phyloP scores from a whole-genome alignment of 2,888 invertebrate genomes.

The Willowsia nigromaculata region DNA sequence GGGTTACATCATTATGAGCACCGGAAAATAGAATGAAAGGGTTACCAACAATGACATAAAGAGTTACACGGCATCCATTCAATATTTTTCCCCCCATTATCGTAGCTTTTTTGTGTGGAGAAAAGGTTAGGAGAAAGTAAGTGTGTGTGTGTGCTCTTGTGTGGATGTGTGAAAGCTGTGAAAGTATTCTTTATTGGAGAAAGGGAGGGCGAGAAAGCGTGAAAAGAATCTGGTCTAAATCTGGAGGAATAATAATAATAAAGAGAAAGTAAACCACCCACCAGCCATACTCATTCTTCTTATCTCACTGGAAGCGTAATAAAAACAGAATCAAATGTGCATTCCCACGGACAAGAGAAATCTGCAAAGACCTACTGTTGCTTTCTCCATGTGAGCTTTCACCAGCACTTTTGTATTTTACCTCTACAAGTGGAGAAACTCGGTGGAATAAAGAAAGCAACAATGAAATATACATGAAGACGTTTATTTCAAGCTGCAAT shows the following conservation, averaged over 20 bases:
- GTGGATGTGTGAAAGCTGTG: not conserved
- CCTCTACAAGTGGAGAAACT: not conserved
- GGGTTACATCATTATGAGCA: no score
- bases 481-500: not conserved
- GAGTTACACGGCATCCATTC: no score
- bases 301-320: not conserved
- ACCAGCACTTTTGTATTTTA: not conserved
- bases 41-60: no score
- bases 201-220: not conserved
- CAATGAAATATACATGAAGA: conserved; percentile 27
- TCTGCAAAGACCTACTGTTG: not conserved
- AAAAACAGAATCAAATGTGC: not conserved
- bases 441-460: not conserved
- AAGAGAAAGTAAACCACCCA: not conserved
- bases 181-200: not conserved
- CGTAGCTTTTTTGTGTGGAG: no score
- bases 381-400: not conserved
- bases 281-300: not conserved
- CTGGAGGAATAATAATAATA: not conserved
- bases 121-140: not conserved
- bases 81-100: no score
- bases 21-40: no score
- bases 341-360: not conserved
- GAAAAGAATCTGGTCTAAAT: not conserved
- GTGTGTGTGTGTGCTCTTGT: not conserved